Evolutionary conservation across 2,888 invertebrate species (phyloP).

Genomic region (Crioceris asparagi): DNA sequence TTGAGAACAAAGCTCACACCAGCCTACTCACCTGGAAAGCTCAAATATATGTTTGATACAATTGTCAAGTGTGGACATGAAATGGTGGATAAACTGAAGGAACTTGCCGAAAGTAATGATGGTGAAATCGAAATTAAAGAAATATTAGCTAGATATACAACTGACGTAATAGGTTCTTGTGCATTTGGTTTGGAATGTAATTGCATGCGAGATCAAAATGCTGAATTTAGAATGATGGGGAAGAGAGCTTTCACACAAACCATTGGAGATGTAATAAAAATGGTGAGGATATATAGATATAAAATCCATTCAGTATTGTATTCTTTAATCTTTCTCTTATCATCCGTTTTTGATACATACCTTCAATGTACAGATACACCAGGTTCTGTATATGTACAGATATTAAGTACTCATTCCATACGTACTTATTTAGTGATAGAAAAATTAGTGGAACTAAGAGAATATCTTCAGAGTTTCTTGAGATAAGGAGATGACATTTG

Average conservation of each 20-base stretch:
- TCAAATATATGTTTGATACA: conserved; percentile 53
- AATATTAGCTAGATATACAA: conserved; percentile 47
- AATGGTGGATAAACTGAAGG: conserved; percentile 39
- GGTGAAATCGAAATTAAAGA: conserved; percentile 38
- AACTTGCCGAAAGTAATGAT: conserved; percentile 22
- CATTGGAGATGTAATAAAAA: conserved; percentile 30
- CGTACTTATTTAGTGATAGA: no score
- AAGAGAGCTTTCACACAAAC: conserved; percentile 32
- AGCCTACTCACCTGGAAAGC: conserved; percentile 55
- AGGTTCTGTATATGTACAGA: no score
- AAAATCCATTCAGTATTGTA: no score
- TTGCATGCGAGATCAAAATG: conserved; percentile 43
- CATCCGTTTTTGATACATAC: no score
- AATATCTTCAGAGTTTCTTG: no score
- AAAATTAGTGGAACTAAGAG: no score
- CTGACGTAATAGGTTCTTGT: conserved; percentile 50
- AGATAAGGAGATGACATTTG: no score
- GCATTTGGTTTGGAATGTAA: conserved; percentile 54
- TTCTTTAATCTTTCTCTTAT: no score
- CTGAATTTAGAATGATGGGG: conserved; percentile 41
- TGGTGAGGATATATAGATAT: conserved; percentile 16
- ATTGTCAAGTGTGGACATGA: conserved; percentile 47
- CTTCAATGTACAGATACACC: no score
- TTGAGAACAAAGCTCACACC: conserved; percentile 53
- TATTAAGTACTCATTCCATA: no score